Conservation (phyloP, 2,113 vertebrate species). For the Rhipidura dahli region DNA sequence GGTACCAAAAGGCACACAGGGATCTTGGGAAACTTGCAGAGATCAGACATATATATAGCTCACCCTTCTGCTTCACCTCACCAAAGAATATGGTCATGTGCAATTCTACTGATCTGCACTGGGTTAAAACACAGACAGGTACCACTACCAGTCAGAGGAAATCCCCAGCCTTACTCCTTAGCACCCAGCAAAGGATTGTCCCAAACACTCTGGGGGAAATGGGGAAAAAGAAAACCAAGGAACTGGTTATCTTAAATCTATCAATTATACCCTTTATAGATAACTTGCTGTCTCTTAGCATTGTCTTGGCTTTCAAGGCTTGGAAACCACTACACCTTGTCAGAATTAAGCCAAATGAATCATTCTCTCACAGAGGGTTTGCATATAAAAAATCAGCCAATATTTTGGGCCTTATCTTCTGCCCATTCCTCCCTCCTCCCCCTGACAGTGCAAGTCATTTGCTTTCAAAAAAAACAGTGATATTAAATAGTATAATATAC, state of each 20-base stretch:
- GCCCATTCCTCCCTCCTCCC: conserved; percentile 11
- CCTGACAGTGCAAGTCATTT: not conserved
- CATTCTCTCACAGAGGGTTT: not conserved
- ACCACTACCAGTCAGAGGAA: not conserved
- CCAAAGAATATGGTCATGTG: not conserved
- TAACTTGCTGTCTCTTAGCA: not conserved
- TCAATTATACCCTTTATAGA: not conserved
- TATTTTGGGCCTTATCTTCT: not conserved
- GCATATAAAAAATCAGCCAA: not conserved
- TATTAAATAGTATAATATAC: conserved; percentile 49
- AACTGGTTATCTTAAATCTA: not conserved
- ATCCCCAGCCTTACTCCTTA: not conserved
- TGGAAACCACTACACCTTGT: not conserved
- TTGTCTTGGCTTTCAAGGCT: not conserved
- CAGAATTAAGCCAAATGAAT: not conserved
- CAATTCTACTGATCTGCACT: not conserved
- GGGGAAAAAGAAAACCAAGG: not conserved
- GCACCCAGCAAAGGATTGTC: not conserved
- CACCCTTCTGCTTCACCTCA: not conserved
- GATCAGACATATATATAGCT: not conserved
- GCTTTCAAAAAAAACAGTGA: not conserved
- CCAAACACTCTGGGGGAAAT: not conserved
- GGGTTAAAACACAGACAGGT: not conserved
- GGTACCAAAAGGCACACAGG: not conserved
- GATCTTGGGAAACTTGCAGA: not conserved